Conservation (phyloP, 1,140 invertebrate genomes). For the Sitobion miscanthi region DNA sequence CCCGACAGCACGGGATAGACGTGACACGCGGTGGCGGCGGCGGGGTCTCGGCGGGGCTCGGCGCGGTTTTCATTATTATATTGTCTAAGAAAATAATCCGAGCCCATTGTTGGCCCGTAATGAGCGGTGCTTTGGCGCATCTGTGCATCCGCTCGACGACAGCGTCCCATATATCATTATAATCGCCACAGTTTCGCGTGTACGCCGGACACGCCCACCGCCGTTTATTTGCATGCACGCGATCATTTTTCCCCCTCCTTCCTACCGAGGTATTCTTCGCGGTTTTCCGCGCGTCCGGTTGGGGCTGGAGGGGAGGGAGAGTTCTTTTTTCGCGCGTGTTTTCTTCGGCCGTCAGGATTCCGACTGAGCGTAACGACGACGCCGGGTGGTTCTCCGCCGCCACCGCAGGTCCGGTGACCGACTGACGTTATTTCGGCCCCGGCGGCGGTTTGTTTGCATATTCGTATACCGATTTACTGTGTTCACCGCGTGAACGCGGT, state of each 20-base stretch:
- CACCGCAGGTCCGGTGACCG: not conserved
- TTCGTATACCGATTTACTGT: not conserved
- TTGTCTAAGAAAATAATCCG: slow-evolving; percentile 55
- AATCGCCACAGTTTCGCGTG: slow-evolving; percentile 46
- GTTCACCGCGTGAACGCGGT: not conserved
- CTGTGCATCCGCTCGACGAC: slow-evolving; percentile 52
- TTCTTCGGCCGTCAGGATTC: not conserved
- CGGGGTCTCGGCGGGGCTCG: not conserved
- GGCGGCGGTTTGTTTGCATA: not conserved
- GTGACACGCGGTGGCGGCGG: no score
- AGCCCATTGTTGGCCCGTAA: slow-evolving; percentile 51
- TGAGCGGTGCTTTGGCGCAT: slow-evolving; percentile 54
- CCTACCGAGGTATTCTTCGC: not conserved
- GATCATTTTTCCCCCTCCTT: not conserved
- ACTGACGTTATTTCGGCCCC: not conserved
- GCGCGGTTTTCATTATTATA: slow-evolving; percentile 42
- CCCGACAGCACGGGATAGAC: no score
- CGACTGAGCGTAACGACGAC: not conserved
- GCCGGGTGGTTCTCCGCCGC: no score
- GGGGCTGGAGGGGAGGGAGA: no score
- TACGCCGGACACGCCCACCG: not conserved
- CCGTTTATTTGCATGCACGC: slow-evolving; percentile 27
- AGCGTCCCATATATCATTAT: slow-evolving; percentile 49
- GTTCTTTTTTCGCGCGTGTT: not conserved
- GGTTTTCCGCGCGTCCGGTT: not conserved